phyloP scores from a whole-genome alignment of 1,140 invertebrate genomes.

The Meloidogyne exigua region DNA sequence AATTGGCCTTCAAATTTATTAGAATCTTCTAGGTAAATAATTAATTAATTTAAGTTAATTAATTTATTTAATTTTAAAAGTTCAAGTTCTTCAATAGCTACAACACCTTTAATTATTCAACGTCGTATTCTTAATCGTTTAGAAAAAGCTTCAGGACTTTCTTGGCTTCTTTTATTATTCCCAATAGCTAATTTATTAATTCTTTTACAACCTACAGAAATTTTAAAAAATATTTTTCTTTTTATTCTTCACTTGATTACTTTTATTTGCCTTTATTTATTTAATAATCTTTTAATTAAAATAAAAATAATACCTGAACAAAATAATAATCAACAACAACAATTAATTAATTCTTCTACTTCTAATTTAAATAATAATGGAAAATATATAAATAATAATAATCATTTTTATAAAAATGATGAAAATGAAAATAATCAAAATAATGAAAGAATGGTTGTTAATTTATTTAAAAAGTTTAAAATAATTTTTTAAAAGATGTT shows the following conservation, averaged over 20 bases:
- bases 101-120: constrained; percentile 20
- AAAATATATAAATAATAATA: no score
- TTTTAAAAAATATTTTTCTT: neutral
- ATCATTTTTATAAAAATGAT: no score
- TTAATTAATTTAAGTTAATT: no score
- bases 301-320: neutral
- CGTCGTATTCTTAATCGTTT: constrained; percentile 31
- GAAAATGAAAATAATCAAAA: no score
- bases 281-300: neutral
- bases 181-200: constrained; percentile 35
- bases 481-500: neutral
- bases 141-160: constrained; percentile 39
- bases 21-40: neutral
- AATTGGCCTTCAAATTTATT: neutral
- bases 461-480: no score
- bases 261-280: constrained; percentile 5
- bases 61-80: neutral
- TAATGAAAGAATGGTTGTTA: no score
- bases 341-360: neutral
- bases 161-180: constrained; percentile 36
- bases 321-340: neutral
- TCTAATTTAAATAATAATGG: neutral
- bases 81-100: neutral
- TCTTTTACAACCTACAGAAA: constrained; percentile 22
- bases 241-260: neutral